phyloP scores from a whole-genome alignment of 2,797 vertebrate genomes.

The Petrocephalus sullivani region DNA sequence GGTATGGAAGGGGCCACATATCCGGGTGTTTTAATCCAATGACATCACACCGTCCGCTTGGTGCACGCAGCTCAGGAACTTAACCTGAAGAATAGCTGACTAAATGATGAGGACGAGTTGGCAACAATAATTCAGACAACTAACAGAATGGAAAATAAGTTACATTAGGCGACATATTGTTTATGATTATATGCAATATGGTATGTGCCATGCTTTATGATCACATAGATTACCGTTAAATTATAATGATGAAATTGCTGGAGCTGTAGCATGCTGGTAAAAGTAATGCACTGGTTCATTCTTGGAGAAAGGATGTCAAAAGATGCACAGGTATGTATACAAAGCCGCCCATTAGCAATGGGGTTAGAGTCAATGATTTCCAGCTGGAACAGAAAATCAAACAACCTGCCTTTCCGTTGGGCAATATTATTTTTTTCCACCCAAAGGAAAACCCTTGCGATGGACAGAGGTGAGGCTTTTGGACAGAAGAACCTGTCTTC shows the following conservation, averaged over 20 bases:
- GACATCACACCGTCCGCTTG: constrained; percentile 51
- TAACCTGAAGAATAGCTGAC: constrained; percentile 21
- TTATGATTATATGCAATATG: background rate
- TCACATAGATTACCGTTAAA: constrained; percentile 35
- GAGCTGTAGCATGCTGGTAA: constrained; percentile 19
- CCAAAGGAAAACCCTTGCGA: constrained; percentile 37
- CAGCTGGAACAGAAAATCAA: constrained; percentile 48
- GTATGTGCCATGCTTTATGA: constrained; percentile 8
- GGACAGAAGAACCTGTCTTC: constrained; percentile 61
- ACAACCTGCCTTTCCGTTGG: constrained; percentile 32
- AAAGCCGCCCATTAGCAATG: background rate
- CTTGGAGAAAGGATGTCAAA: constrained; percentile 12
- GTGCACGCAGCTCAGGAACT: constrained; percentile 31
- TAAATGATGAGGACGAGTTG: constrained; percentile 28
- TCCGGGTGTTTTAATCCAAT: constrained; percentile 47
- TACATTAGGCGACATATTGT: constrained; percentile 9
- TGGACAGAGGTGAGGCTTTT: constrained; percentile 54
- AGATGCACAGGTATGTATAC: constrained; percentile 20
- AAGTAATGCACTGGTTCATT: constrained; percentile 19
- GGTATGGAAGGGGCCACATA: constrained; percentile 47
- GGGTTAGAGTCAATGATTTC: constrained; percentile 34
- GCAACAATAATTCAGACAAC: constrained; percentile 22
- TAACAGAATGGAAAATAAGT: background rate
- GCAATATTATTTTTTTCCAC: constrained; percentile 59
- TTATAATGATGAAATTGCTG: constrained; percentile 27